A percentile compares a stretch with the other conserved stretches of the same genome.
phyloP scores from a whole-genome alignment of 2,113 vertebrate genomes.

The Platichthys stellatus region DNA sequence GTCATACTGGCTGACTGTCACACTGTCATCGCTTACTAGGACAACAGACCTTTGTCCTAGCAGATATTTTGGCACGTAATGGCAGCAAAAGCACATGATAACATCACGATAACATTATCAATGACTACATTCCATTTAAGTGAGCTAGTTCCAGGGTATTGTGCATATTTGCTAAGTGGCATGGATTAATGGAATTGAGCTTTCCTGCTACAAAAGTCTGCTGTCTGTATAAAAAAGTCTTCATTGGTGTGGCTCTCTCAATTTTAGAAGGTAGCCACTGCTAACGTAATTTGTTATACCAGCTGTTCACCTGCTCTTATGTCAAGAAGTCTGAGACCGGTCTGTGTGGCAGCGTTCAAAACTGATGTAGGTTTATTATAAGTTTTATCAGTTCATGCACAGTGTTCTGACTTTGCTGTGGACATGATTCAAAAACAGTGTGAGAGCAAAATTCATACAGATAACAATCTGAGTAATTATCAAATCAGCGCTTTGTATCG shows the following conservation, averaged over 20 bases:
- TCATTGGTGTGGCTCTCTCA: not conserved
- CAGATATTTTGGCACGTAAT: not conserved
- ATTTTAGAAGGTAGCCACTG: not conserved
- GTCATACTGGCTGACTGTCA: not conserved
- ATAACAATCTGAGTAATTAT: not conserved
- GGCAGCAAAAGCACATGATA: not conserved
- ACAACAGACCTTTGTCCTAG: not conserved
- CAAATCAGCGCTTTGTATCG: not conserved
- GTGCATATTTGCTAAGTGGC: too few species aligned
- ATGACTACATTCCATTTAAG: not conserved
- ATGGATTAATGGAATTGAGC: too few species aligned
- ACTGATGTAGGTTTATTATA: not conserved
- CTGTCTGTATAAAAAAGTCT: not conserved
- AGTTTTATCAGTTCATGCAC: not conserved
- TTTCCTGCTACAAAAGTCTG: too few species aligned
- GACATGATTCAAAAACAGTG: not conserved
- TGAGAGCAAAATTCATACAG: not conserved
- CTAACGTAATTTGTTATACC: not conserved
- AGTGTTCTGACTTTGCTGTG: not conserved
- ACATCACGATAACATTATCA: not conserved
- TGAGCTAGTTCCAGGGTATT: not conserved
- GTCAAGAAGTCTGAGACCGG: not conserved
- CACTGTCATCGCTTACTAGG: not conserved
- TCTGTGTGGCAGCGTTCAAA: not conserved
- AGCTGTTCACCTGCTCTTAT: not conserved